Evolutionary conservation across 2,888 invertebrate genomes (phyloP).

Genomic region (Caenorhabditis uteleia): DNA sequence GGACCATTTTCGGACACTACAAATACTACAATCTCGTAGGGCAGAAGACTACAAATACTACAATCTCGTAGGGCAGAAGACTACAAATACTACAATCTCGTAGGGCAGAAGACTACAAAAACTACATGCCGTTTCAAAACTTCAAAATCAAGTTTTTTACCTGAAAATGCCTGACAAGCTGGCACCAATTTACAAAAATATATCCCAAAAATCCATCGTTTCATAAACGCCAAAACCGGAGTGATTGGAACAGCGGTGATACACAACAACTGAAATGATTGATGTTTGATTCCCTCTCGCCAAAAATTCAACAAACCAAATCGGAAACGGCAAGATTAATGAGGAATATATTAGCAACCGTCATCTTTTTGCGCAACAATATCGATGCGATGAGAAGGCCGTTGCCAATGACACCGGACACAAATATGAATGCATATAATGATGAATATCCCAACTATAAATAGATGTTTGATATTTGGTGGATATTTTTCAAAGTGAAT

Average conservation of each 20-base stretch:
- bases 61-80: too few relatives aligned
- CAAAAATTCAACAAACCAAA: conserved; percentile 72
- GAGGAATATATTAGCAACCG: conserved; percentile 83
- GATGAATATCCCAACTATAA: conserved; percentile 60
- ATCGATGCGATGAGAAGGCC: conserved; percentile 62
- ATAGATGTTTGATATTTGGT: too few relatives aligned
- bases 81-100: too few relatives aligned
- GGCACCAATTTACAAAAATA: conserved; percentile 89
- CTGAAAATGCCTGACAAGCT: conserved; percentile 81
- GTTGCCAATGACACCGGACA: conserved; percentile 66
- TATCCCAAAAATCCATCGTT: conserved; percentile 89
- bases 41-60: too few relatives aligned
- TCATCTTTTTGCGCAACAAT: conserved; percentile 55
- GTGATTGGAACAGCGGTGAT: conserved; percentile 94
- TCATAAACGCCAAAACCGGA: conserved; percentile 89
- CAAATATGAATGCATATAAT: conserved; percentile 63
- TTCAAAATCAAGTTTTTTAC: conserved; percentile 32
- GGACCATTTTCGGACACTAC: neutral
- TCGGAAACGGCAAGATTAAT: conserved; percentile 93
- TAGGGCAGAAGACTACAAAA: too few relatives aligned
- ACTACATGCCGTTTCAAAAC: too few relatives aligned
- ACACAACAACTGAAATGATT: conserved; percentile 77
- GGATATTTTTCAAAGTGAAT: too few relatives aligned
- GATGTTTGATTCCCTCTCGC: neutral
- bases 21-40: too few relatives aligned